Percentiles rank a stretch among this genome's conserved stretches.
Evolutionary conservation across 2,113 vertebrate genomes (phyloP).

Genomic region (Melanerpes formicivorus): DNA sequence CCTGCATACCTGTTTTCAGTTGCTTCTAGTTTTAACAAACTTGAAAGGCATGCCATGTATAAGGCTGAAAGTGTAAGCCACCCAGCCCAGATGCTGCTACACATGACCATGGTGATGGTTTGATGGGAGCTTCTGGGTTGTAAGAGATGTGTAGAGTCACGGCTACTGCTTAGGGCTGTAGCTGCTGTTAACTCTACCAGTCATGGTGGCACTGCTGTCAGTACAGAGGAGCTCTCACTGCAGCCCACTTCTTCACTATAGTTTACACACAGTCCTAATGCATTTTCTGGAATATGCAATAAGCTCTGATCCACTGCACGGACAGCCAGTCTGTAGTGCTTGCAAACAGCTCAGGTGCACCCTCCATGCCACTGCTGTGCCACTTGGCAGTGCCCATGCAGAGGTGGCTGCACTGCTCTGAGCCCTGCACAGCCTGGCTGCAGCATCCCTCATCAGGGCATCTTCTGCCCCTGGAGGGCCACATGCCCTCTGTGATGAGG

Average conservation of each 20-base stretch:
- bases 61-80: background rate
- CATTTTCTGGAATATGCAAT: background rate
- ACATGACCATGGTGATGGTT: background rate
- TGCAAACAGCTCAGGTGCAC: background rate
- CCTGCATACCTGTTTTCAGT: background rate
- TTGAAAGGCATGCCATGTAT: background rate
- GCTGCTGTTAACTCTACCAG: background rate
- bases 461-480: background rate
- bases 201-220: fast-evolving
- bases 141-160: fast-evolving
- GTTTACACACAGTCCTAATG: background rate
- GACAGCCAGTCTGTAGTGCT: background rate
- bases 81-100: background rate
- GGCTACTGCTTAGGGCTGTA: background rate
- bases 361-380: background rate
- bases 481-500: background rate
- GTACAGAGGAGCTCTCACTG: background rate
- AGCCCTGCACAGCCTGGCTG: background rate
- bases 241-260: background rate
- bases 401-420: background rate
- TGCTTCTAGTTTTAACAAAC: background rate
- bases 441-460: background rate
- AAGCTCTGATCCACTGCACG: background rate
- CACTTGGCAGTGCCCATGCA: fast-evolving
- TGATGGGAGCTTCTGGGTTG: background rate